Evolutionary conservation across 2,113 vertebrate species (phyloP).

Genomic region (Platycercus adscitus): DNA sequence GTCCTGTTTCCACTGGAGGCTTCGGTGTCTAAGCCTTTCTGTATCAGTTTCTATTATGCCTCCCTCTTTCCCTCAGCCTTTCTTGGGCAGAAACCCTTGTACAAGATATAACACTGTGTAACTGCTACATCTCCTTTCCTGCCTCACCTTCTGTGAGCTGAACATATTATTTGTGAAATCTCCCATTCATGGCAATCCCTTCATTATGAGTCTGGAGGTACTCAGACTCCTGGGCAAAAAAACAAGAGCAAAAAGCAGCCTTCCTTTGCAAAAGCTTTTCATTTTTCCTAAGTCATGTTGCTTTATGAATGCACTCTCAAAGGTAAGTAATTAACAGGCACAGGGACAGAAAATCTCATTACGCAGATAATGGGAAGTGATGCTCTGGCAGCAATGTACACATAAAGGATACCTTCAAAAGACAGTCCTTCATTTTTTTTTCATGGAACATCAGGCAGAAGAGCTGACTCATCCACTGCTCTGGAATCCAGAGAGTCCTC

Average conservation of each 20-base stretch:
- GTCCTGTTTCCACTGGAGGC: background rate
- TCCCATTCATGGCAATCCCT: background rate
- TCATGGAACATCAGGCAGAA: background rate
- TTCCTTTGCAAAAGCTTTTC: background rate
- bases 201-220: background rate
- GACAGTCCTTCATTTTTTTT: background rate
- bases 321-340: constrained; percentile 57
- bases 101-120: background rate
- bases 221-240: background rate
- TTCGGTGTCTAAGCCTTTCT: background rate
- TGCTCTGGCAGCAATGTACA: background rate
- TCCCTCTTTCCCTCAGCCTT: background rate
- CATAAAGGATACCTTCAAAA: background rate
- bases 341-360: constrained; percentile 35
- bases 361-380: background rate
- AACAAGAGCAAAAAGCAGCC: background rate
- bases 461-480: background rate
- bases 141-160: background rate
- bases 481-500: background rate
- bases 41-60: background rate
- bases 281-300: constrained; percentile 8
- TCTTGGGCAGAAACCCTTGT: background rate
- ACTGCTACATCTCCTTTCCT: background rate
- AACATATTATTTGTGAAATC: background rate
- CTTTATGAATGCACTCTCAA: constrained; percentile 10